Evolutionary conservation across 2,113 vertebrate genomes (phyloP).

Genomic region (Himantopus leucocephalus): DNA sequence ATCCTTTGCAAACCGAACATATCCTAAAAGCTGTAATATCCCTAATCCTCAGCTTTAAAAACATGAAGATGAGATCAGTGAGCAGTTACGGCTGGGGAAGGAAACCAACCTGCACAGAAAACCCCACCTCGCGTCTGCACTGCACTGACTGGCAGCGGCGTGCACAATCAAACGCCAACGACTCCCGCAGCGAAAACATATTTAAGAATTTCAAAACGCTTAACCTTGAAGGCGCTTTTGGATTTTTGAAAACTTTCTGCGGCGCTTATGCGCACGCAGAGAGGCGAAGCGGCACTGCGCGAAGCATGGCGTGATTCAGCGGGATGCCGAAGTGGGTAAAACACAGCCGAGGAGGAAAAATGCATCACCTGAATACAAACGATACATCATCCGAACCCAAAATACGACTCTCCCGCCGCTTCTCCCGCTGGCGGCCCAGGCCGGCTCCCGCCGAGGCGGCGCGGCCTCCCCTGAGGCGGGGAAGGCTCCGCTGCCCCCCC

Average conservation of each 20-base stretch:
- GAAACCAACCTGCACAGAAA: fast-evolving
- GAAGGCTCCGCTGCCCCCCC: too few relatives aligned
- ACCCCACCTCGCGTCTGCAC: fast-evolving
- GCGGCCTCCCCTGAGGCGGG: neutral
- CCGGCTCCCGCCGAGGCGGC: too few relatives aligned
- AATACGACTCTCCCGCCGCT: fast-evolving
- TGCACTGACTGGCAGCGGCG: neutral
- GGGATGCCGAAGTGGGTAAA: neutral
- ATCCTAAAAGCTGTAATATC: neutral
- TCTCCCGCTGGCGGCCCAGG: neutral
- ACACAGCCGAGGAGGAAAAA: fast-evolving
- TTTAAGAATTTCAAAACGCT: neutral
- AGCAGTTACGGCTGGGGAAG: neutral
- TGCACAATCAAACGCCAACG: neutral
- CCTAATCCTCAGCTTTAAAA: neutral
- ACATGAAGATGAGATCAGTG: fast-evolving
- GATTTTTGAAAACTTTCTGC: neutral
- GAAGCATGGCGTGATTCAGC: fast-evolving
- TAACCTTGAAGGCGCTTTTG: neutral
- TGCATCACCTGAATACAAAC: neutral
- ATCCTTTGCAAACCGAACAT: neutral
- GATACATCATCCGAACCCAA: too few relatives aligned
- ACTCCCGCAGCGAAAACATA: fast-evolving
- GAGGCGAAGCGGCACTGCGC: fast-evolving
- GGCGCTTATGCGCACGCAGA: too few relatives aligned